phyloP scores from a whole-genome alignment of 2,113 vertebrate genomes.

The Hemiscyllium ocellatum region DNA sequence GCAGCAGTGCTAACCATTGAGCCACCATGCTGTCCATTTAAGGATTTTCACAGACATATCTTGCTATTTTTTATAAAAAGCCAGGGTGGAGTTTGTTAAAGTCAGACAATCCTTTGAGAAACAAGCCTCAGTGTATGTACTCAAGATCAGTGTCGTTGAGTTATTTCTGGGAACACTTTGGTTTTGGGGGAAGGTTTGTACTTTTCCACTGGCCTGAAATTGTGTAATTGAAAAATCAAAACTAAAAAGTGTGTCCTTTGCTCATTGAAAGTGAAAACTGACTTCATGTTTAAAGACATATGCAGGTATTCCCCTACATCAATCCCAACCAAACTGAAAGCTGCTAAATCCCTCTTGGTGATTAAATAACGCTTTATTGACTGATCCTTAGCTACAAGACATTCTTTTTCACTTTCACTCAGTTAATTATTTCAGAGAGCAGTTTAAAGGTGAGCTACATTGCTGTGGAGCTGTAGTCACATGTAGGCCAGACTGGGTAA shows the following conservation, averaged over 20 bases:
- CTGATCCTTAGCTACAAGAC: neutral
- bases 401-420: neutral
- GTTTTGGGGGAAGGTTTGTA: neutral
- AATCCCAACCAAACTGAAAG: neutral
- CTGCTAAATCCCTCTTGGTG: neutral
- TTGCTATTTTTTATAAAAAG: neutral
- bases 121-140: neutral
- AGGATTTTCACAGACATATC: neutral
- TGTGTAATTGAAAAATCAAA: neutral
- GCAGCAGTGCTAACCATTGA: no score
- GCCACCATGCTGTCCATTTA: neutral
- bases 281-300: no score
- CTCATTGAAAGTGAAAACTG: neutral
- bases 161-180: neutral
- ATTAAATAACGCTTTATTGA: neutral
- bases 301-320: neutral
- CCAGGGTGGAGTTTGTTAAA: neutral
- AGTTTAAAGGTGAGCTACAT: no score
- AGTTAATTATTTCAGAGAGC: no score
- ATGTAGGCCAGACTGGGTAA: no score
- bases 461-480: no score
- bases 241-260: neutral
- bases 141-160: neutral
- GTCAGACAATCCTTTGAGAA: neutral
- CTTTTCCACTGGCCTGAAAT: neutral